phyloP scores from a whole-genome alignment of 1,140 invertebrate species.

The Calephelis virginiensis region DNA sequence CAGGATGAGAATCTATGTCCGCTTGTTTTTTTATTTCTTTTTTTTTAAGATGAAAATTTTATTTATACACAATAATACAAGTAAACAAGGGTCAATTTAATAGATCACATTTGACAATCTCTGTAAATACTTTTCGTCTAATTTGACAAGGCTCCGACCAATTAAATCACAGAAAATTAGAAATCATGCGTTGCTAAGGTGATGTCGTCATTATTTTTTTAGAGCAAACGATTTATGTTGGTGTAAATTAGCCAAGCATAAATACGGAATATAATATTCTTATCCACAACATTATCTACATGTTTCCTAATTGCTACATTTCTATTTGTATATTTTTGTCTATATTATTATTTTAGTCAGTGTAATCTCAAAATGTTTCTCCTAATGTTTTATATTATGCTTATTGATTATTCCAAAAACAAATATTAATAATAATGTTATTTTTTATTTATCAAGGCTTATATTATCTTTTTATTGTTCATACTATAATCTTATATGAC shows the following conservation, averaged over 20 bases:
- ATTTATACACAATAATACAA: no score
- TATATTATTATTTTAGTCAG: constrained; percentile 5
- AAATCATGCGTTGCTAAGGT: no score
- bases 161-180: no score
- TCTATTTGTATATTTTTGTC: constrained; percentile 12
- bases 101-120: no score
- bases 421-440: not conserved
- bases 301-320: not conserved
- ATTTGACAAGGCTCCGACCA: no score
- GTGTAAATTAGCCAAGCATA: not conserved
- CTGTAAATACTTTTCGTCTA: no score
- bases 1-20: no score
- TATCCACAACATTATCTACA: not conserved
- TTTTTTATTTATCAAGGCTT: constrained; percentile 1
- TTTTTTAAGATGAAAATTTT: no score
- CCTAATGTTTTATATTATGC: constrained; percentile 13
- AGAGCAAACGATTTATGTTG: not conserved
- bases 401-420: constrained; percentile 9
- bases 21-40: no score
- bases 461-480: not conserved
- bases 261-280: not conserved
- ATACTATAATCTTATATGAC: not conserved
- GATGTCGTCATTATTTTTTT: no score
- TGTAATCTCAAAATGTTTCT: constrained; percentile 14
- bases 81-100: no score